These are phyloP conservation scores for Sorex maritimensis DNA, from an alignment of 2,797 vertebrate genomes.

Conservation along the genomic window DNA sequence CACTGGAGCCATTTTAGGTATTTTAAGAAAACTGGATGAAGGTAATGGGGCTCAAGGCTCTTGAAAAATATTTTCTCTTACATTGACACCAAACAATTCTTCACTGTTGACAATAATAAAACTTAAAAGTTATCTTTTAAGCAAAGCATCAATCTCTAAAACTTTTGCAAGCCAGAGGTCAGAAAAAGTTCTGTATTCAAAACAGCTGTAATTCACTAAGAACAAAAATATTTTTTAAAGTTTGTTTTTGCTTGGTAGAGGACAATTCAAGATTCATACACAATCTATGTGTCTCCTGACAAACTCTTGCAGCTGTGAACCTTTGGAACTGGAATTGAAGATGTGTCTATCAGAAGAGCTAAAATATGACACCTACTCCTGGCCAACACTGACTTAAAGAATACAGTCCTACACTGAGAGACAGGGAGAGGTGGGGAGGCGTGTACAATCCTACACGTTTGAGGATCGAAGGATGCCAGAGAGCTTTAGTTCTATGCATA, in stretches of 20 bases:
- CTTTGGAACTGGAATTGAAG: constrained; percentile 45
- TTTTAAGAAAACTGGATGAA: constrained; percentile 48
- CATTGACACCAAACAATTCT: constrained; percentile 71
- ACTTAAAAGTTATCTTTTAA: constrained; percentile 84
- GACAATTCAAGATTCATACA: constrained; percentile 59
- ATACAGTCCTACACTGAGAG: background rate
- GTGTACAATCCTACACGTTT: background rate
- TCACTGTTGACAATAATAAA: constrained; percentile 81
- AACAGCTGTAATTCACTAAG: constrained; percentile 73
- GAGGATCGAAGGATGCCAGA: background rate
- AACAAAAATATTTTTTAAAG: constrained; percentile 69
- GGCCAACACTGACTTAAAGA: constrained; percentile 16
- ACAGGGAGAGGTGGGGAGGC: constrained; percentile 17
- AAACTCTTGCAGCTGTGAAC: constrained; percentile 56
- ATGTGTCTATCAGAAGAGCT: constrained; percentile 34
- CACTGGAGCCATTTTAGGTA: constrained; percentile 4
- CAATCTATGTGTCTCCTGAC: constrained; percentile 57
- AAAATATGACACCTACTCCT: background rate
- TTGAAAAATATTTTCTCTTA: constrained; percentile 64
- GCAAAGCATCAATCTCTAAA: constrained; percentile 77
- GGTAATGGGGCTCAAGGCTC: constrained; percentile 2
- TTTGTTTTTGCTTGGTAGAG: constrained; percentile 71
- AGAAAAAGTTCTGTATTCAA: constrained; percentile 57
- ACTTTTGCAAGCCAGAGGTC: constrained; percentile 77
- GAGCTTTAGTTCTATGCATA: background rate